Base-by-base conservation (phyloP, 2,113 vertebrate genomes). In the Chrysemys picta region DNA sequence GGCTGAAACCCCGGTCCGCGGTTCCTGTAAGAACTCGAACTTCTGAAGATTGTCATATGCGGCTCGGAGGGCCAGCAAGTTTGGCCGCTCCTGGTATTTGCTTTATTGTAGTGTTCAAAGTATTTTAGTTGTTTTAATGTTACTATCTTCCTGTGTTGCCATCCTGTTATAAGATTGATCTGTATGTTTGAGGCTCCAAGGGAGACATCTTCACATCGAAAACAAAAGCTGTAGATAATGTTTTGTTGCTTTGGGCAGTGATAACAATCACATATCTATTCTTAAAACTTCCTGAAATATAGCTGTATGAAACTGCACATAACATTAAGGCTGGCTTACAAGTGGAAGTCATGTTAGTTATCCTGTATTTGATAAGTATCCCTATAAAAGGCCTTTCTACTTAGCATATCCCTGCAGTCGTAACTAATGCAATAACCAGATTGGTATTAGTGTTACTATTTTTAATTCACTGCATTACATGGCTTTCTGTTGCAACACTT, bases 111-210 rank as follows among this genome's bases (percentile, higher is more conserved):
- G 78, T 88, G 49, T 84, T 91, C 56, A 72, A 47, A 94, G 91
- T 31, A 62, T 14, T 62, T 62, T 62, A 31, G 29, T 31, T 31
- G 12, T 62, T 31, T 62, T 31, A 31, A 14, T 54, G 19, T 54
- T 96, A 92, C 96, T 97, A 94, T 93, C 94, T 91, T 97, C 89
- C 91, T 80, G 90, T n/a, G 72, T 96, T 96, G 85, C 90, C 89
- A n/a, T 75, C 8, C 45, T 87, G 79, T 89, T 93, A 1, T 17
- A 89, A 84, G 83, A 86, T 13, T 45, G n/a, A 76, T 45, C 72
- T 76, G 21, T 45, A 45, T 5, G n/a, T 76, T n/a, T 76, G 72
- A 76, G n/a, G 38, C 72, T 38, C 9, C 19, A 10, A 75, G 72
- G 38, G 42, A 80, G 91, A 8, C 81, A 95, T 85, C 81, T 95